Conservation (phyloP, 2,797 vertebrate genomes). For the Pangasius mekongensis region DNA sequence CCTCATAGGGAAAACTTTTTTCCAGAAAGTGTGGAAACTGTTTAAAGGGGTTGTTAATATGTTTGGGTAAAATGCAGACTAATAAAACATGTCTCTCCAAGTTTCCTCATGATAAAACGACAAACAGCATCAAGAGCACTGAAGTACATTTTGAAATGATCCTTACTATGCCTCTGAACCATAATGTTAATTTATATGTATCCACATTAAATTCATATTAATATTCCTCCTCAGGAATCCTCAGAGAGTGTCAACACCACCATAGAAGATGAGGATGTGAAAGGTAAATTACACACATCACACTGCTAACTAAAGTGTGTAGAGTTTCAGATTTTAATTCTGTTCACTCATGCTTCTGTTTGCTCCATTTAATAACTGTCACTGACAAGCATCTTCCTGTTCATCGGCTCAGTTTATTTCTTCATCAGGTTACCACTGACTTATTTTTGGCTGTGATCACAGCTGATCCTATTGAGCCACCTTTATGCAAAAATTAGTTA, state of each 20-base stretch:
- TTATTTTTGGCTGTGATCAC: not conserved
- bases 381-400: not conserved
- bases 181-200: not conserved
- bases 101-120: not conserved
- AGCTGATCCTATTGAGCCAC: not conserved
- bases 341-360: not conserved
- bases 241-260: conserved; percentile 96
- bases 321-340: not conserved
- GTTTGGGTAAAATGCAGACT: not conserved
- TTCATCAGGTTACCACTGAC: not conserved
- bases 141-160: not conserved
- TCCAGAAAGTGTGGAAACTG: not conserved
- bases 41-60: not conserved
- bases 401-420: not conserved
- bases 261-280: conserved; percentile 96
- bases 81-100: not conserved
- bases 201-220: not conserved
- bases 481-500: not conserved
- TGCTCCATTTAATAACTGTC: not conserved
- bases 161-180: not conserved
- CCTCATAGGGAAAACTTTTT: not conserved
- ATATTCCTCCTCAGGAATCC: conserved; percentile 82
- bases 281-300: conserved; percentile 80
- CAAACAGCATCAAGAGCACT: not conserved
- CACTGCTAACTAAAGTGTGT: no score